Evolutionary conservation across 2,113 vertebrate species (phyloP), one percentile per base, ranked within the genome.

Genomic region (Pteropus alecto): DNA sequence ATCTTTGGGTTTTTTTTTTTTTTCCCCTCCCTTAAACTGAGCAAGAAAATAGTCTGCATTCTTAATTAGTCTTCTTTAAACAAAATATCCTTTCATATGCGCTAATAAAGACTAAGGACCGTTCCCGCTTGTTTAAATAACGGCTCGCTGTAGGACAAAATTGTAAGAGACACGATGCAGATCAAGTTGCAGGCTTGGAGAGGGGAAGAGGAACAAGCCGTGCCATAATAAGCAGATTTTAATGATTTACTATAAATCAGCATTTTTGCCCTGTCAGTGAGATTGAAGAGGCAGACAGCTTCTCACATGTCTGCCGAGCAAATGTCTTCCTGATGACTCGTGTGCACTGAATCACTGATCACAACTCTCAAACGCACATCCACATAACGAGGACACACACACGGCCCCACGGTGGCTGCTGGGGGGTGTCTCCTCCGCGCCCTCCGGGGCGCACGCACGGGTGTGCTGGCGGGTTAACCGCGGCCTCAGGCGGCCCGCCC

Each of bases 221-320:
- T 98, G 98, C 98, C 98, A 98, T 99, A 99, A 99, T 99, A 99
- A 99, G 99, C 99, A 99, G 98, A 99, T 99, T 99, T 99, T 99
- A 99, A 99, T 99, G 99, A 99, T 99, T 98, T 99, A 98, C 99
- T 99, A 99, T 99, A 99, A 99, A 99, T 99, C 99, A 99, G 99
- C 99, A 99, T 99, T 99, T 99, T 99, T 99, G 99, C 98, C 98
- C 99, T 99, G 99, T 99, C 99, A 99, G 98, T 98, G 98, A 99
- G 99, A 99, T 99, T 99, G 99, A 99, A 98, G 99, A 99, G 99
- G 98, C 99, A 99, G 99, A 99, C 99, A 99, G 99, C 98, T 98
- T 98, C 98, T 99, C 99, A 99, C 98, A 98, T 98, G 98, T 99
- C 98, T 99, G 98, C 98, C 98, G 98, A 98, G 98, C 99, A 99